Evolutionary conservation across 2,888 invertebrate genomes (phyloP).

Genomic region (Cylindroiulus punctatus): DNA sequence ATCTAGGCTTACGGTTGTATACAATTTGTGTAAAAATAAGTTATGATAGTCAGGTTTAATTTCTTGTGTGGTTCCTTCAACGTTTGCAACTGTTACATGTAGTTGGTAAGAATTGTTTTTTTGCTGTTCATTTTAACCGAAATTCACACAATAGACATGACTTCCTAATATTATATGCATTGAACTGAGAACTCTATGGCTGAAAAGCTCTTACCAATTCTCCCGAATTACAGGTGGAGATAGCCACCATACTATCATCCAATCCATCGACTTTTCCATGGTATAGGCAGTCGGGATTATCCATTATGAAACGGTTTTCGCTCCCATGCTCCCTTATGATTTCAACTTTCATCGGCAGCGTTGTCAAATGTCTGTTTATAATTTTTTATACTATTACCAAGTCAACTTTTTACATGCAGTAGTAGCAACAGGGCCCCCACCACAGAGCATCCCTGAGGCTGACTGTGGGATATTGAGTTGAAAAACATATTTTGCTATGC

Average conservation of each 20-base stretch:
- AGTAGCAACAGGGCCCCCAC: too few species aligned
- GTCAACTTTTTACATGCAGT: not conserved
- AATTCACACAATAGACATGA: too few species aligned
- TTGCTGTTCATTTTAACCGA: too few species aligned
- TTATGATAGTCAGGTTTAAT: too few species aligned
- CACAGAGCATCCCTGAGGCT: too few species aligned
- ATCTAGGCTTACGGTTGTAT: not conserved
- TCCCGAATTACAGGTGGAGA: conserved; percentile 47
- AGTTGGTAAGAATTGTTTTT: too few species aligned
- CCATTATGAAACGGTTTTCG: not conserved
- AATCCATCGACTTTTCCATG: conserved; percentile 50
- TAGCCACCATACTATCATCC: conserved; percentile 49
- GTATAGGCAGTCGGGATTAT: conserved; percentile 53
- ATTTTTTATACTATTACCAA: not conserved
- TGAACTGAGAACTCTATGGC: not conserved
- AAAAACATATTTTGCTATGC: not conserved
- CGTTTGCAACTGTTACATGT: too few species aligned
- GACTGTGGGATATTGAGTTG: too few species aligned
- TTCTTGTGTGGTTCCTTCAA: too few species aligned
- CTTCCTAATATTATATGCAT: too few species aligned
- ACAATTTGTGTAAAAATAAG: too few species aligned
- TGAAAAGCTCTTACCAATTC: conserved; percentile 47
- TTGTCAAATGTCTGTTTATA: conserved; percentile 40
- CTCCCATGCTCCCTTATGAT: conserved; percentile 28
- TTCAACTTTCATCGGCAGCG: conserved; percentile 48